These are phyloP conservation scores for Scaptomyza cyrtandrae DNA, from an alignment of 2,888 invertebrate genomes.

Conservation along the genomic window DNA sequence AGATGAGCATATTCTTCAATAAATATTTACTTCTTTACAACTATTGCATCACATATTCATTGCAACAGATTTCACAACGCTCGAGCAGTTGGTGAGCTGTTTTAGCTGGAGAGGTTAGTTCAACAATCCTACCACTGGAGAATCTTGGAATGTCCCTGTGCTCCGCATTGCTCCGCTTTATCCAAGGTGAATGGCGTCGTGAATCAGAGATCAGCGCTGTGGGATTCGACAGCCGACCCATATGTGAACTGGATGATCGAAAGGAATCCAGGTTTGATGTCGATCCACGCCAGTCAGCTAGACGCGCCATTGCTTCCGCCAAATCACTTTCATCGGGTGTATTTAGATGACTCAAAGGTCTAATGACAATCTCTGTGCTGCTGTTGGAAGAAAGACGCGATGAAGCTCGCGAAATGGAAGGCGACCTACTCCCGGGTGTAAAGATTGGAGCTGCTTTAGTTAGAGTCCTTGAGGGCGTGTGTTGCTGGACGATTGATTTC, in stretches of 20 bases:
- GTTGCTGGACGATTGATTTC: neutral
- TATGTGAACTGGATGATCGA: constrained; percentile 41
- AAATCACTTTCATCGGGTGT: constrained; percentile 64
- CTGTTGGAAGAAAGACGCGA: constrained; percentile 58
- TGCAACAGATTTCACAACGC: constrained; percentile 78
- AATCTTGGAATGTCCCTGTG: constrained; percentile 45
- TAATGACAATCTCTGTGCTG: constrained; percentile 63
- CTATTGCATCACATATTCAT: constrained; percentile 62
- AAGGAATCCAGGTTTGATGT: constrained; percentile 48
- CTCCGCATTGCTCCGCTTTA: constrained; percentile 37
- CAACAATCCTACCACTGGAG: constrained; percentile 27
- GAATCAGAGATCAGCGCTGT: constrained; percentile 57
- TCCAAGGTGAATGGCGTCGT: constrained; percentile 72
- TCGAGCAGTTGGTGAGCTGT: constrained; percentile 55
- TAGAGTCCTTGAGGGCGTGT: constrained; percentile 1
- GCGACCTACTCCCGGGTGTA: constrained; percentile 21
- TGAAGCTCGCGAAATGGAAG: constrained; percentile 43
- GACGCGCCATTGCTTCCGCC: constrained; percentile 52
- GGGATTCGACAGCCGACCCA: constrained; percentile 44
- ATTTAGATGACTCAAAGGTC: constrained; percentile 58
- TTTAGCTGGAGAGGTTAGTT: constrained; percentile 26
- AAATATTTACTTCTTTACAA: constrained; percentile 1
- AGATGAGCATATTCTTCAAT: too few species aligned
- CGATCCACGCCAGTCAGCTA: constrained; percentile 51
- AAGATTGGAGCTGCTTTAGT: neutral